Base-by-base conservation (phyloP, 2,113 vertebrate genomes). In the Riparia riparia region DNA sequence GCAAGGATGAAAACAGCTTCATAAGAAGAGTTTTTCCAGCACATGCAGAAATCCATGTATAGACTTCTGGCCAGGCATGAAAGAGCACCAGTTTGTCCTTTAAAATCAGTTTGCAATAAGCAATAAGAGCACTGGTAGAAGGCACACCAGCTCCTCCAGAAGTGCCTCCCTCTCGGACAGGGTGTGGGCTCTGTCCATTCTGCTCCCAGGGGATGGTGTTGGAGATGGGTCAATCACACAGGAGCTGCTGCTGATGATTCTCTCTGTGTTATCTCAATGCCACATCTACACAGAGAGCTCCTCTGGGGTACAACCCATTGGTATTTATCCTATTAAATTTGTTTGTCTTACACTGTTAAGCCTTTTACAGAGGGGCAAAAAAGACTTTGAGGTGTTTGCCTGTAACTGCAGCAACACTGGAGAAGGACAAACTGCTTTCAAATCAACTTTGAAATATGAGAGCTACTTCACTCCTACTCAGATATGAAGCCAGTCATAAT, bases 11-110 rank as follows among this genome's bases (percentile, higher is more conserved):
- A 56, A 72, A 60, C 34, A 24, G 12, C 69, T 77, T 70, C 58
- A 34, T 45, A 3, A 19, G 7, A 37, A 73, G 17, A 8, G 6
- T 7, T 86, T 86, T 66, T 42, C 68, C 90, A 83, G 58, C 68
- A 60, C 5, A 1, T 13, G 15, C 49, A 64, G 41, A 90, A 93
- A 93, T 88, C 82, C 89, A 90, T 28, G 24, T 87, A 74, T 34
- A 92, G 96, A 92, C 68, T 92, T 82, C 53, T 85, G 82, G 57
- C 50, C 72, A 61, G 82, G 65, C 58, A 32, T 32, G 26, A 85
- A 71, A 56, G 57, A 76, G 12, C 63, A 64, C 5, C 51, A 80
- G 25, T 29, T 85, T 82, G 65, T 66, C 73, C 47, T 86, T 85
- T 65, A 73, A 71, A 93, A 81, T 39, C 60, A 71, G 53, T 71